These are phyloP conservation scores for Latrodectus elegans DNA, from an alignment of 2,888 invertebrate genomes.

Conservation along the genomic window DNA sequence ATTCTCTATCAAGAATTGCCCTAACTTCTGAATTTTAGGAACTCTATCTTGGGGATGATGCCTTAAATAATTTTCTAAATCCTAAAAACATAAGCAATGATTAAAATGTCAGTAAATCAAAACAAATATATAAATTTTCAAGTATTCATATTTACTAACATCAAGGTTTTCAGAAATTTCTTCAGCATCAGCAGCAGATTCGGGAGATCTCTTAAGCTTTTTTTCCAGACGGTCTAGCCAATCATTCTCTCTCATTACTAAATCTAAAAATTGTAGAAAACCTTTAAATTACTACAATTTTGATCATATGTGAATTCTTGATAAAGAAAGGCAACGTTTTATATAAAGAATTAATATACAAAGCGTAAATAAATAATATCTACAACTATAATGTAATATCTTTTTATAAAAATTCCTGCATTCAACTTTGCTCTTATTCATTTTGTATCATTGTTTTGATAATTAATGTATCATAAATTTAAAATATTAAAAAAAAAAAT, in stretches of 20 bases:
- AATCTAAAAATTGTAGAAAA: constrained; percentile 76
- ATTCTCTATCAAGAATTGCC: constrained; percentile 83
- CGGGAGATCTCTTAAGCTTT: constrained; percentile 82
- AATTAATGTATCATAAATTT: too few species aligned
- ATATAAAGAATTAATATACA: too few species aligned
- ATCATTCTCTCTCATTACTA: constrained; percentile 85
- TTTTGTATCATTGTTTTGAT: too few species aligned
- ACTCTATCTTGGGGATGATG: constrained; percentile 84
- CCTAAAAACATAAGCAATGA: constrained; percentile 77
- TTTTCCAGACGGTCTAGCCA: constrained; percentile 88
- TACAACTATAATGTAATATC: too few species aligned
- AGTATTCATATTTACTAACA: constrained; percentile 78
- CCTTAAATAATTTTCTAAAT: constrained; percentile 86
- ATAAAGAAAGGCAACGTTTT: too few species aligned
- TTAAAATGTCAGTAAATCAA: background rate
- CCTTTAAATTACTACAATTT: too few species aligned
- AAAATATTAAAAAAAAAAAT: too few species aligned
- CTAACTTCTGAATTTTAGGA: constrained; percentile 84
- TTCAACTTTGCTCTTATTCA: too few species aligned
- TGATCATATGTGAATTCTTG: too few species aligned
- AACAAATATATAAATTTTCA: background rate
- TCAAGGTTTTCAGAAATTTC: constrained; percentile 93
- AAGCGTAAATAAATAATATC: too few species aligned
- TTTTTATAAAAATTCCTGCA: too few species aligned
- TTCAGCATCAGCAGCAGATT: constrained; percentile 88